Evolutionary conservation across 2,888 invertebrate genomes (phyloP).

Genomic region (Ophion ellenae): DNA sequence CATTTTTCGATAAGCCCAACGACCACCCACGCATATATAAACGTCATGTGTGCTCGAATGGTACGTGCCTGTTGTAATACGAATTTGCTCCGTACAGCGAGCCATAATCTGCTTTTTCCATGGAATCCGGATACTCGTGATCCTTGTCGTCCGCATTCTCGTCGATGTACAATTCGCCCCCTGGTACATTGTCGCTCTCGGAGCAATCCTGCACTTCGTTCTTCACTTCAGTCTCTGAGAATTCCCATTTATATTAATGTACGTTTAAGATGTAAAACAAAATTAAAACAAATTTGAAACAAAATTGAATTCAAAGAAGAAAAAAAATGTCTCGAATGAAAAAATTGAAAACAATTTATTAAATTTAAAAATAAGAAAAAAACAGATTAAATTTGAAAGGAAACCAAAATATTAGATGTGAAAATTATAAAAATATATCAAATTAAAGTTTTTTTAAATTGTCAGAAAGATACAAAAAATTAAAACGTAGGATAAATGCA

Average conservation of each 20-base stretch:
- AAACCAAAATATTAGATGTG: too few relatives aligned
- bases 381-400: too few relatives aligned
- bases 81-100: slow-evolving; percentile 80
- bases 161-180: slow-evolving; percentile 82
- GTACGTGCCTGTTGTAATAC: slow-evolving; percentile 80
- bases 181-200: slow-evolving; percentile 81
- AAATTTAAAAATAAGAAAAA: too few relatives aligned
- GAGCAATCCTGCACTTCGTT: slow-evolving; percentile 82
- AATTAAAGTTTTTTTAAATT: too few relatives aligned
- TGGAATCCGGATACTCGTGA: slow-evolving; percentile 81
- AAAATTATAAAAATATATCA: too few relatives aligned
- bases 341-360: background rate
- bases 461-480: too few relatives aligned
- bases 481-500: too few relatives aligned
- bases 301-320: too few relatives aligned
- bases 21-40: too few relatives aligned
- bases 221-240: slow-evolving; percentile 81
- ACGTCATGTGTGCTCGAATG: too few relatives aligned
- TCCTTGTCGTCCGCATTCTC: slow-evolving; percentile 82
- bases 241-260: background rate
- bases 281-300: background rate
- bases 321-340: background rate
- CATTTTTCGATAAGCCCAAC: too few relatives aligned
- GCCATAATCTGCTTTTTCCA: slow-evolving; percentile 81
- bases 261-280: too few relatives aligned